These are phyloP conservation scores for Palythoa caribaeorum DNA, from an alignment of 92 coral and sea anemone genomes.

Conservation along the genomic window DNA sequence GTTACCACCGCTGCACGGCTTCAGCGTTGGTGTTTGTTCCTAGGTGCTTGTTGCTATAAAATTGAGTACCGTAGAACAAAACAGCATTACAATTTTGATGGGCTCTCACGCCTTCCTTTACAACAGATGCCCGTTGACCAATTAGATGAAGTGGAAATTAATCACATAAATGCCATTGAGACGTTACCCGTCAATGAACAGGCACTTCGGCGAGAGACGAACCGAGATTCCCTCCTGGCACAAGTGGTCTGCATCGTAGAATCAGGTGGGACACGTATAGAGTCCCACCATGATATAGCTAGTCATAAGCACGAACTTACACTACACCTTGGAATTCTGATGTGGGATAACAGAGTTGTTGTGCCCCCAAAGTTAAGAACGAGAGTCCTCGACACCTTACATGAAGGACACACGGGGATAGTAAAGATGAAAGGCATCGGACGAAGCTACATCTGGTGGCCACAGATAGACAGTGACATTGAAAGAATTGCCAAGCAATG, in stretches of 20 bases:
- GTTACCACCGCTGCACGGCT: neutral
- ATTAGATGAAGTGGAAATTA: no score
- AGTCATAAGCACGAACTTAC: neutral
- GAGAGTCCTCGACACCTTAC: neutral
- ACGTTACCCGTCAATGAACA: constrained; percentile 1
- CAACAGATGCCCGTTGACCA: no score
- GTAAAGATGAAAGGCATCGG: no score
- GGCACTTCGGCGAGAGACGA: neutral
- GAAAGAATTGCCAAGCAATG: neutral
- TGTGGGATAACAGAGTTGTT: neutral
- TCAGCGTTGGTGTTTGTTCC: neutral
- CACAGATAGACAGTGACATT: neutral
- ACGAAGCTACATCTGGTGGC: no score
- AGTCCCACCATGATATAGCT: neutral
- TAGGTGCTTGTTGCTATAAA: neutral
- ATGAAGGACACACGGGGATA: neutral
- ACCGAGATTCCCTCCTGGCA: neutral
- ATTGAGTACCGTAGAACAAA: neutral
- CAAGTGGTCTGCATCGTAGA: neutral
- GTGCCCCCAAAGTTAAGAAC: neutral
- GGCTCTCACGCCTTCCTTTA: neutral
- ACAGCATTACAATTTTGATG: neutral
- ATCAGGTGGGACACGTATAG: neutral
- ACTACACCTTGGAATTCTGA: neutral
- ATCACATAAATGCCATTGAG: constrained; percentile 41